These are phyloP conservation scores for Amphipoea oculea DNA, from an alignment of 2,888 invertebrate species.

Conservation along the genomic window DNA sequence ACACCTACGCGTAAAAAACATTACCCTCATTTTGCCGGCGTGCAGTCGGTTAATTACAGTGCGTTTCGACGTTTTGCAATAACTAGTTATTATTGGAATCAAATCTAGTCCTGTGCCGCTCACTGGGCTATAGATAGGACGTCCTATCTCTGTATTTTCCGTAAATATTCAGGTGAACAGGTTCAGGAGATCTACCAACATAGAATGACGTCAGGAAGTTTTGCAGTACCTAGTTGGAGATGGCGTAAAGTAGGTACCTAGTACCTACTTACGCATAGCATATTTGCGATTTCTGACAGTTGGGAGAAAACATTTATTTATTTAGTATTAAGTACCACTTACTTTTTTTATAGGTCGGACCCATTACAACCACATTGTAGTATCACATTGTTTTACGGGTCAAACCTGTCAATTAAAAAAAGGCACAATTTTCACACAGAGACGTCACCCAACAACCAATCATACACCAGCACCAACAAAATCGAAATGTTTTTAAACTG, in stretches of 20 bases:
- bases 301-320: too few relatives aligned
- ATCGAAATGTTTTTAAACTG: too few relatives aligned
- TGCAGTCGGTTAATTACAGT: constrained; percentile 46
- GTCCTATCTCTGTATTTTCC: background rate
- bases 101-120: constrained; percentile 14
- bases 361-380: too few relatives aligned
- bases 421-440: too few relatives aligned
- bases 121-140: constrained; percentile 9
- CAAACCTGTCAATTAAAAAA: too few relatives aligned
- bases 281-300: background rate
- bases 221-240: background rate
- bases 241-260: too few relatives aligned
- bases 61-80: constrained; percentile 54
- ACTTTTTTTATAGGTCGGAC: too few relatives aligned
- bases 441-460: too few relatives aligned
- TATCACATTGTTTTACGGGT: too few relatives aligned
- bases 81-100: constrained; percentile 54
- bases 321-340: too few relatives aligned
- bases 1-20: constrained; percentile 36
- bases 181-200: background rate
- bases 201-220: background rate
- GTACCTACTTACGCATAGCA: too few relatives aligned
- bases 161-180: constrained; percentile 17
- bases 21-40: constrained; percentile 28
- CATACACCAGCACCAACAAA: too few relatives aligned